phyloP scores from a whole-genome alignment of 1,140 invertebrate genomes.

The Panagrolaimus sp. region DNA sequence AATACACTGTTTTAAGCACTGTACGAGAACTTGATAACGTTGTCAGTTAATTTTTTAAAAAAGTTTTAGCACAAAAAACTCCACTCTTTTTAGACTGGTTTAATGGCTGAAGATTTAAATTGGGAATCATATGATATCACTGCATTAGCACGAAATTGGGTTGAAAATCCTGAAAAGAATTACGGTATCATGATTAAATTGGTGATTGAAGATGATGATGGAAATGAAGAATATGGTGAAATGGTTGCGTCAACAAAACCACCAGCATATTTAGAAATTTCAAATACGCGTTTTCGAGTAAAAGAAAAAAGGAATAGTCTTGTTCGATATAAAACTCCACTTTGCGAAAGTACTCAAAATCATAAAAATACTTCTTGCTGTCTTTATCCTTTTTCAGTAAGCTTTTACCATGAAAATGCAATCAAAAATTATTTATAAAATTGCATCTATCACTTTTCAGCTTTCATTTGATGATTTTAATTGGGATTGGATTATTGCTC shows the following conservation, averaged over 20 bases:
- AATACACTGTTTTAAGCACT: too few relatives aligned
- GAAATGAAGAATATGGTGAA: not conserved
- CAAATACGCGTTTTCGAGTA: not conserved
- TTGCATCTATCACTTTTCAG: too few relatives aligned
- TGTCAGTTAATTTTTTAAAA: too few relatives aligned
- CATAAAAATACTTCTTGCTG: conserved; percentile 15
- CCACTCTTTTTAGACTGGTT: too few relatives aligned
- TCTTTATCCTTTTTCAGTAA: conserved; percentile 17
- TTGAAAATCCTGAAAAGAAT: not conserved
- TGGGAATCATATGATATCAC: not conserved
- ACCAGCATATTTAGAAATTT: not conserved
- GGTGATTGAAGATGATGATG: not conserved
- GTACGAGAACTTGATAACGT: too few relatives aligned
- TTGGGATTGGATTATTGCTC: conserved; percentile 21
- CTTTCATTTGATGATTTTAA: conserved; percentile 16
- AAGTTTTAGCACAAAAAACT: too few relatives aligned
- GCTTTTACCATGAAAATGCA: not conserved
- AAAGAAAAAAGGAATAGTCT: not conserved
- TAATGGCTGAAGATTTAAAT: not conserved
- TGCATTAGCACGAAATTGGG: not conserved
- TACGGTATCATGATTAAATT: not conserved
- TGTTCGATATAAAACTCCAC: not conserved
- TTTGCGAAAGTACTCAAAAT: not conserved
- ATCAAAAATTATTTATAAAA: not conserved
- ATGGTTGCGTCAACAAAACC: not conserved